phyloP scores from a whole-genome alignment of 2,113 vertebrate genomes.

The Cheilinus undulatus region DNA sequence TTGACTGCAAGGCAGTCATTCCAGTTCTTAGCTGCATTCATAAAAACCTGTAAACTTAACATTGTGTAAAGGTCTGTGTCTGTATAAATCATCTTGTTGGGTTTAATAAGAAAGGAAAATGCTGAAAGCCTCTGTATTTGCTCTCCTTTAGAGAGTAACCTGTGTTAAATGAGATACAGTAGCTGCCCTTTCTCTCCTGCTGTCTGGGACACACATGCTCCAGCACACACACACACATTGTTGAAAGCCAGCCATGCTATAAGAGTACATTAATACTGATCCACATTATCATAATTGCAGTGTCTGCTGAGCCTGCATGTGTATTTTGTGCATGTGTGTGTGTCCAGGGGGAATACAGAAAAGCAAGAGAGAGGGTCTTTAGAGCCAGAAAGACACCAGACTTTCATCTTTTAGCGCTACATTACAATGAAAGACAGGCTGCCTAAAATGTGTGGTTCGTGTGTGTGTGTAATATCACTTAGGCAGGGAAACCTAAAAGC shows the following conservation, averaged over 20 bases:
- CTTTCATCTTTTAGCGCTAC: conserved; percentile 73
- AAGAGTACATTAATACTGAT: conserved; percentile 77
- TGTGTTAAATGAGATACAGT: conserved; percentile 72
- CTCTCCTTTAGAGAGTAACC: conserved; percentile 46
- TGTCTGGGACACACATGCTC: conserved; percentile 54
- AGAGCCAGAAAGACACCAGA: conserved; percentile 64
- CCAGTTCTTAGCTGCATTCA: conserved; percentile 1
- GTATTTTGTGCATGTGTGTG: conserved; percentile 56
- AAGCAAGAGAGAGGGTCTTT: conserved; percentile 55
- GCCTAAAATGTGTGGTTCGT: conserved; percentile 37
- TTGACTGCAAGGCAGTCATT: too few relatives aligned
- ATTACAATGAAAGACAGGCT: conserved; percentile 63
- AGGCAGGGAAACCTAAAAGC: conserved; percentile 42
- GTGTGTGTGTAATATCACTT: conserved; percentile 21
- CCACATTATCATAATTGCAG: conserved; percentile 81
- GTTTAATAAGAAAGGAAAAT: conserved; percentile 21
- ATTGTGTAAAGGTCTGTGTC: not conserved
- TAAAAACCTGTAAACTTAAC: conserved; percentile 3
- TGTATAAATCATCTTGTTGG: not conserved
- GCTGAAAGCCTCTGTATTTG: conserved; percentile 36
- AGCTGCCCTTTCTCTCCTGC: conserved; percentile 48
- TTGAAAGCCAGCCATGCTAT: conserved; percentile 62
- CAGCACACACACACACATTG: conserved; percentile 25
- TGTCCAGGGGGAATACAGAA: conserved; percentile 61
- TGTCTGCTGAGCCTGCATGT: conserved; percentile 72